Conservation (phyloP, 2,888 invertebrate genomes). For the Chrysolina americana region DNA sequence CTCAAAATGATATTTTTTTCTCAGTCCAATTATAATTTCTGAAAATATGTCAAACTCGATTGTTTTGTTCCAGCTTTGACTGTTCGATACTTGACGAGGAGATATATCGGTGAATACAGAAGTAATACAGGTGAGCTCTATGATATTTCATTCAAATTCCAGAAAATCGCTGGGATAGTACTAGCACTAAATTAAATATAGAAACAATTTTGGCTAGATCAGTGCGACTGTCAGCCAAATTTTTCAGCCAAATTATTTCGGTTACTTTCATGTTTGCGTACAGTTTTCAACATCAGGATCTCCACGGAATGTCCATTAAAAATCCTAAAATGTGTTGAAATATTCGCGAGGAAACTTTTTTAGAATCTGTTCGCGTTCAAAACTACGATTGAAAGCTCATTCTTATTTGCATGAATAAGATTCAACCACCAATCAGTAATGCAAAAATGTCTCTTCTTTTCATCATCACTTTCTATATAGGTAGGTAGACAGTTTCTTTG, state of each 20-base stretch:
- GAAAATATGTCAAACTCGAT: not conserved
- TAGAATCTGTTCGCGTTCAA: too few relatives aligned
- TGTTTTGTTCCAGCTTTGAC: conserved; percentile 77
- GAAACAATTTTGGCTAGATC: conserved; percentile 23
- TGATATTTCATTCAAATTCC: not conserved
- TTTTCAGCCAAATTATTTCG: conserved; percentile 13
- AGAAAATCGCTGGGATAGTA: conserved; percentile 16
- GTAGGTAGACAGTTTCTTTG: too few relatives aligned
- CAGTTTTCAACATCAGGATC: not conserved
- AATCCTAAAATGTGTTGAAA: not conserved
- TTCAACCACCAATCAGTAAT: too few relatives aligned
- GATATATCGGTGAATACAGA: conserved; percentile 86
- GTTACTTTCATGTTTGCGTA: conserved; percentile 5
- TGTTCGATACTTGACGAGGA: conserved; percentile 82
- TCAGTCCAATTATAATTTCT: not conserved
- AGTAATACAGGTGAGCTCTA: conserved; percentile 80
- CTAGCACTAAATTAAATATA: conserved; percentile 14
- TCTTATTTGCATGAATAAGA: too few relatives aligned
- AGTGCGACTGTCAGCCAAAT: conserved; percentile 12
- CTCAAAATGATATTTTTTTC: too few relatives aligned
- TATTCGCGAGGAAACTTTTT: not conserved
- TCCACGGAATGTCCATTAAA: not conserved
- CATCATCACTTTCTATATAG: too few relatives aligned
- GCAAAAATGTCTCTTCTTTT: too few relatives aligned
- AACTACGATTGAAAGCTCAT: too few relatives aligned